These are phyloP conservation scores for Akabosia matsudoensis DNA, from an alignment of 1,140 invertebrate species.

Conservation along the genomic window DNA sequence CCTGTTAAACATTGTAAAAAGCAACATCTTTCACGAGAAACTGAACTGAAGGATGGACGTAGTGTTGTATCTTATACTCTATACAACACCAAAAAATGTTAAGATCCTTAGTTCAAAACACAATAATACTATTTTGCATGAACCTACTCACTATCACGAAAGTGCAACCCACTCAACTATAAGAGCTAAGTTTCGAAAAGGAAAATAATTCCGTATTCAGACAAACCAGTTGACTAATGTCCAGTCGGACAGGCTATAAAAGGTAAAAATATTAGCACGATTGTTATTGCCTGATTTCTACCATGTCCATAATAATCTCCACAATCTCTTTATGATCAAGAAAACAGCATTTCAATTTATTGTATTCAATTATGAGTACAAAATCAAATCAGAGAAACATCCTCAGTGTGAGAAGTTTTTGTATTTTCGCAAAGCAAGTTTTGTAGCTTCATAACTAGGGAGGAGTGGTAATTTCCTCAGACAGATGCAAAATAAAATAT, in stretches of 20 bases:
- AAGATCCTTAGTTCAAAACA: too few relatives aligned
- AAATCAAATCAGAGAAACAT: not conserved
- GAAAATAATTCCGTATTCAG: not conserved
- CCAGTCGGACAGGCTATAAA: not conserved
- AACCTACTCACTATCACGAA: not conserved
- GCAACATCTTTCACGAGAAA: too few relatives aligned
- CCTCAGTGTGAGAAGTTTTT: not conserved
- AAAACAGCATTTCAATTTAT: not conserved
- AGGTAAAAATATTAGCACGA: slow-evolving; percentile 14
- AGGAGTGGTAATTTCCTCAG: not conserved
- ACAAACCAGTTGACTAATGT: not conserved
- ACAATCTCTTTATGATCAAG: too few relatives aligned
- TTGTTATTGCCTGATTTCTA: not conserved
- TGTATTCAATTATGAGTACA: not conserved
- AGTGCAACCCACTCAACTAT: not conserved
- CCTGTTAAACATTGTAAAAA: too few relatives aligned
- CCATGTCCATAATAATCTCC: not conserved
- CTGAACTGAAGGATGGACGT: too few relatives aligned
- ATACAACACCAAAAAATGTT: too few relatives aligned
- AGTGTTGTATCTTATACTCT: too few relatives aligned
- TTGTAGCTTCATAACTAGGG: too few relatives aligned
- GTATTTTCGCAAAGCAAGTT: not conserved
- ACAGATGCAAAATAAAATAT: not conserved
- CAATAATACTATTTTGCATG: too few relatives aligned
- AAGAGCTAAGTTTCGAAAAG: not conserved